Evolutionary conservation across 1,140 invertebrate species (phyloP), one percentile per base, ranked within the genome.

Genomic region (Magallana gigas): DNA sequence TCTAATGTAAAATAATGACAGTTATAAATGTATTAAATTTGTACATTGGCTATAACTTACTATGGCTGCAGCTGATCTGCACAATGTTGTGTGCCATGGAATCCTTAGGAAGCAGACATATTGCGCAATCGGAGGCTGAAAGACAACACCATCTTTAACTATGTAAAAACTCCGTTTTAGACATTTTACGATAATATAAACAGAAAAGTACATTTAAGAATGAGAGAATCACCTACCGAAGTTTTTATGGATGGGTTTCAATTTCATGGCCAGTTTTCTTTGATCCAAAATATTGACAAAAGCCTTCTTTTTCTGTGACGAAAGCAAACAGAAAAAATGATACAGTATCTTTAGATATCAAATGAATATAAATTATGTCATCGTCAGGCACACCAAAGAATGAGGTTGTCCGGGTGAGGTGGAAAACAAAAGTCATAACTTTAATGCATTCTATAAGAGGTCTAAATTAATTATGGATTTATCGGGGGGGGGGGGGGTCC

Each of bases 211-310:
- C 11, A 71, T 23, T 23, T 11, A 18, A 29, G 8, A 4, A 23
- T 71, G 3, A 48, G 36, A 71, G 6, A 8, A 23, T n/a, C 29
- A 71, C 64, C 0, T 29, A 71, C 64, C 64, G 29, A 71, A 71
- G 18, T 71, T 23, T 18, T 71, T 71, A 71, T 71, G 64, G 29
- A 71, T 9, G 11, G 64, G 64, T 71, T 71, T 71, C 64, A 71
- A 23, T 29, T 71, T 71, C 64, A 71, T 71, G 9, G 18, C 18
- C 9, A 71, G n/a, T 71, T 71, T 71, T 71, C 18, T 23, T 71
- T 71, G 64, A 71, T 71, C 64, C 6, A 71, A 23, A 71, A 71
- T 9, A 23, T 71, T 71, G 7, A 71, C 29, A 11, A 71, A n/a
- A 71, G 6, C 18, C 7, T 23, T 71, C 18, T 9, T 71, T 7